Base-by-base conservation (phyloP, 2,113 vertebrate genomes). In the Ardeotis arabs region DNA sequence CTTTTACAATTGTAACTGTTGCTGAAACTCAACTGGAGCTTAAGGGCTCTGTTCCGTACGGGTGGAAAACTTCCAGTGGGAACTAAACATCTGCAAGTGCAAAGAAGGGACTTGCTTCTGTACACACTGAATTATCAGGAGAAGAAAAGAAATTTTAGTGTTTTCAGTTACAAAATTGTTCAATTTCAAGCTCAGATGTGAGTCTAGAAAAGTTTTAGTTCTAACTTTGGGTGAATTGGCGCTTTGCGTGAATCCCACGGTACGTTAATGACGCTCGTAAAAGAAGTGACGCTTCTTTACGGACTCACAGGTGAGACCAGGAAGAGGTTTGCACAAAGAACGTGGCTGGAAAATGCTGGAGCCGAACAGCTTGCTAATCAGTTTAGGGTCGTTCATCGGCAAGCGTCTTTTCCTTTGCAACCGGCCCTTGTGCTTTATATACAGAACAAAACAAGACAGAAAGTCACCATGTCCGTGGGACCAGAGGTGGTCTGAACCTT, bases 211-310 rank as follows among this genome's bases (percentile, higher is more conserved):
- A 68, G 22, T 33, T 62, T 39, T 15, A 15, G 39, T 41, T 37
- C 41, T 39, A 47, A 22, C 17, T 22, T 19, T 10, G 59, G 24
- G 14, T 24, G 62, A 63, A 7, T 1, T 56, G 39, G 33, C 24
- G 33, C 60, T 83, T 52, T 62, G 14, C 7, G 21, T 10, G 27
- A 33, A 12, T 68, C 47, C 55, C 47, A 6, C 0, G 2, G 31
- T 69, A 37, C 0, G 0, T 27, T 12, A n/a, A 21, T 31, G 56
- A 24, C 7, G 12, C 31, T 82, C 0, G 0, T 33, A 12, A 27
- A 55, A 73, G 39, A 10, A 6, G 35, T 12, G 20, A 12, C 19
- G 1, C 20, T 44, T 72, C 49, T 7, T 23, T 16, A 12, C 58
- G n/a, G 14, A 5, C 29, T 39, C 10, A 0, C 13, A 27, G 50